These are phyloP conservation scores for Cydia pomonella DNA, from an alignment of 1,140 invertebrate genomes.

Conservation along the genomic window DNA sequence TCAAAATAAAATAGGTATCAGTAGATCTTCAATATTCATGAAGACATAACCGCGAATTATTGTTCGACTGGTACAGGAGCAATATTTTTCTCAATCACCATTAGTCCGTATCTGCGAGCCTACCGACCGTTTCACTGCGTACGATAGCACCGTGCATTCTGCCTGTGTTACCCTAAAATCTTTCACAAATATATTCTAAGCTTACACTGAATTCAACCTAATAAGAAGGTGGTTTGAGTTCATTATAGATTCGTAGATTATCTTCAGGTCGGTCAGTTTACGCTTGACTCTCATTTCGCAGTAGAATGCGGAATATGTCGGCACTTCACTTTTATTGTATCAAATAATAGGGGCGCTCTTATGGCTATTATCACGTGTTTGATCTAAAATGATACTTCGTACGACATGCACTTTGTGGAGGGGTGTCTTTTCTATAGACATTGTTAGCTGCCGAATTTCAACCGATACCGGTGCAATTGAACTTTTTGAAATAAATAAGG, in stretches of 20 bases:
- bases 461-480: conserved; percentile 21
- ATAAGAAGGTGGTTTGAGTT: conserved; percentile 38
- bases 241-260: conserved; percentile 37
- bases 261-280: conserved; percentile 55
- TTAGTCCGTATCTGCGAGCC: conserved; percentile 75
- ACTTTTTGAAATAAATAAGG: conserved; percentile 9
- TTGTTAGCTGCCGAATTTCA: conserved; percentile 29
- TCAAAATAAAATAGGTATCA: conserved; percentile 66
- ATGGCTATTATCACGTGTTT: conserved; percentile 79
- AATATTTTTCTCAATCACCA: conserved; percentile 80
- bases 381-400: conserved; percentile 79
- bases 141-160: conserved; percentile 55
- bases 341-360: conserved; percentile 80
- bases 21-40: conserved; percentile 79
- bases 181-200: conserved; percentile 48
- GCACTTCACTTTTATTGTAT: conserved; percentile 80
- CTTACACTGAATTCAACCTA: conserved; percentile 42
- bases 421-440: conserved; percentile 50
- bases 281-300: conserved; percentile 61
- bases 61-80: conserved; percentile 52
- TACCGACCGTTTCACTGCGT: conserved; percentile 66
- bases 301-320: conserved; percentile 78
- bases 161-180: conserved; percentile 60
- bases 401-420: conserved; percentile 51
- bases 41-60: conserved; percentile 76